Evolutionary conservation across 2,113 vertebrate genomes (phyloP), one percentile per base, ranked within the genome.

Genomic region (Numida meleagris): DNA sequence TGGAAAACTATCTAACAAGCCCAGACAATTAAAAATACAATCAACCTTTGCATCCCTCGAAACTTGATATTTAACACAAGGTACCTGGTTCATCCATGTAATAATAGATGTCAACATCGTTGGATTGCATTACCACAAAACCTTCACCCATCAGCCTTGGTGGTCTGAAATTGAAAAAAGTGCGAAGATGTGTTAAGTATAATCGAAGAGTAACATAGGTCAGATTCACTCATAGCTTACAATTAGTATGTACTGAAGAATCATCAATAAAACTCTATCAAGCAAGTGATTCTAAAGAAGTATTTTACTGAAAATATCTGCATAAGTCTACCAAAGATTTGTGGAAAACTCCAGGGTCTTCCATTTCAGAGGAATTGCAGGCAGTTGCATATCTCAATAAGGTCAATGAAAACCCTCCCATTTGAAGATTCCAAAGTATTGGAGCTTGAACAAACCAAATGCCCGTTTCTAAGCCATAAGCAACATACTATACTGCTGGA

Each of bases 51-150:
- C 43, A 75, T 18, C 21, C 24, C 7, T 42, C 27, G 62, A 19
- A 2, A 36, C 14, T 65, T 70, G 25, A 3, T 48, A 58, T 55
- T 76, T 72, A 89, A 86, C 17, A 74, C 31, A 53, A 43, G 23
- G 63, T 98, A 99, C 99, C 99, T 97, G 99, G 99, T 96, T 99
- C 98, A 95, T 99, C 99, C 98, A 99, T 99, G 80, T 99, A 99
- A 84, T 99, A 99, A 94, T 99, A 99, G 95, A 99, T 99, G 94
- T 99, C 99, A 51, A 99, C 99, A 93, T 99, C 99, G 71, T 99
- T 99, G 81, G 99, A 99, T 94, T 99, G 99, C 99, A 99, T 98
- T 70, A 99, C 99, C 87, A 99, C 99, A 97, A 99, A 99, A 38
- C 99, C 99, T 97, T 99, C 99, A 79, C 99, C 99, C 99, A 99